phyloP scores from a whole-genome alignment of 2,797 vertebrate genomes.

The Falco biarmicus region DNA sequence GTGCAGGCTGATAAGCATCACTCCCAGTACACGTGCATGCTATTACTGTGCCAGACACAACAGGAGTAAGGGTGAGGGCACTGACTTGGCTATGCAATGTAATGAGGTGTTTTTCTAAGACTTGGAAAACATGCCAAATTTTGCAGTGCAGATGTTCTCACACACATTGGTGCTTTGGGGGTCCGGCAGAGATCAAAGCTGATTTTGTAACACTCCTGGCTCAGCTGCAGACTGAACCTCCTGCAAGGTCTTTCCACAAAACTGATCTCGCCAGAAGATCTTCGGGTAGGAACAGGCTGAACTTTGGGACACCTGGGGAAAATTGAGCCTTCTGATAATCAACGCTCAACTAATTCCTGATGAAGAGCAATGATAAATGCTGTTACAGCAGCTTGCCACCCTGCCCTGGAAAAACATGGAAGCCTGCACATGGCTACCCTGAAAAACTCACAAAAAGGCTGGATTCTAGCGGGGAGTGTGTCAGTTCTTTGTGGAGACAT shows the following conservation, averaged over 20 bases:
- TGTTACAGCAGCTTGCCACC: background rate
- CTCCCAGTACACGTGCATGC: background rate
- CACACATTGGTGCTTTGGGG: background rate
- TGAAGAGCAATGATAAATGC: background rate
- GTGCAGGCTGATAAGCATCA: background rate
- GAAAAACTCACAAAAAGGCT: background rate
- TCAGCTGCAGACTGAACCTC: background rate
- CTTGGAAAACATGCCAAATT: background rate
- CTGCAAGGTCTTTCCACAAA: background rate
- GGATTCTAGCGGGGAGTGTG: background rate
- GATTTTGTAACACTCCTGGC: background rate
- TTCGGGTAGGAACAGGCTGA: background rate
- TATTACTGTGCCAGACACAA: accelerated
- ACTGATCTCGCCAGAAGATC: background rate
- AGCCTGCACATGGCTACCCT: background rate
- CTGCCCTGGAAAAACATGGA: background rate
- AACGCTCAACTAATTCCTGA: background rate
- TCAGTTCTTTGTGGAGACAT: background rate
- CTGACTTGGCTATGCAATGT: accelerated
- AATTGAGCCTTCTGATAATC: background rate
- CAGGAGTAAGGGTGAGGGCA: background rate
- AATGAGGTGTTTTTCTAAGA: too few relatives aligned
- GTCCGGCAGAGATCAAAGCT: background rate
- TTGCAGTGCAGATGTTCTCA: background rate
- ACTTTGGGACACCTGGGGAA: background rate